These are phyloP conservation scores for Phaenicophaeus curvirostris DNA, from an alignment of 2,797 vertebrate genomes.

Conservation along the genomic window DNA sequence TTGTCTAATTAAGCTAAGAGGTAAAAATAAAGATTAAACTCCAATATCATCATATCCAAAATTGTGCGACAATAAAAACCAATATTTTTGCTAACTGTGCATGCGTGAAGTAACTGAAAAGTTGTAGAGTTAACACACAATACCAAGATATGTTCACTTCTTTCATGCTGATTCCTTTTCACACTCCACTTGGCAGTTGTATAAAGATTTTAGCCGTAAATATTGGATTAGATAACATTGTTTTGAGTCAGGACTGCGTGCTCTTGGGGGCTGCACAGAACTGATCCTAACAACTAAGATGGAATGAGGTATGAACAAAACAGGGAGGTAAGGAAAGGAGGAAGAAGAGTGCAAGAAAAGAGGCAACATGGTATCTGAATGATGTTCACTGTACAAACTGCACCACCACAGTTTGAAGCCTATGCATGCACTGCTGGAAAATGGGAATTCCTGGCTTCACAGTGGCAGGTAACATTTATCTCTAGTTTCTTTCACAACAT, in stretches of 20 bases:
- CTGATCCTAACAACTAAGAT: neutral
- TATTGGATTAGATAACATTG: neutral
- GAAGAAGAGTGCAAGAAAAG: neutral
- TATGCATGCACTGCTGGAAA: neutral
- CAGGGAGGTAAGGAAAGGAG: neutral
- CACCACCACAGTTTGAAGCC: rapidly evolving
- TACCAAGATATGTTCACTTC: neutral
- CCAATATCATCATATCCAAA: neutral
- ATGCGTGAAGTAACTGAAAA: neutral
- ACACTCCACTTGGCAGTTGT: neutral
- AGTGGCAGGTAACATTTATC: neutral
- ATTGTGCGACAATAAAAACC: neutral
- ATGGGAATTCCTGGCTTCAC: neutral
- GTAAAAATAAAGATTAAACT: neutral
- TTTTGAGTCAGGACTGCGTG: neutral
- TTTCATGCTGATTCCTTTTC: neutral
- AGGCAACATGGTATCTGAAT: rapidly evolving
- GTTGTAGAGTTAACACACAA: neutral
- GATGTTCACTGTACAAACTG: neutral
- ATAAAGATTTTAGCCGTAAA: neutral
- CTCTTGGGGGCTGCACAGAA: neutral
- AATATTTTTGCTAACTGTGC: neutral
- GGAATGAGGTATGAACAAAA: neutral
- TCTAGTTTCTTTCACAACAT: neutral
- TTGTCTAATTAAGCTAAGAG: neutral